A percentile compares a stretch with the other conserved stretches of the same genome.
phyloP scores from a whole-genome alignment of 2,797 vertebrate genomes.

The Pseudomugil tenellus region DNA sequence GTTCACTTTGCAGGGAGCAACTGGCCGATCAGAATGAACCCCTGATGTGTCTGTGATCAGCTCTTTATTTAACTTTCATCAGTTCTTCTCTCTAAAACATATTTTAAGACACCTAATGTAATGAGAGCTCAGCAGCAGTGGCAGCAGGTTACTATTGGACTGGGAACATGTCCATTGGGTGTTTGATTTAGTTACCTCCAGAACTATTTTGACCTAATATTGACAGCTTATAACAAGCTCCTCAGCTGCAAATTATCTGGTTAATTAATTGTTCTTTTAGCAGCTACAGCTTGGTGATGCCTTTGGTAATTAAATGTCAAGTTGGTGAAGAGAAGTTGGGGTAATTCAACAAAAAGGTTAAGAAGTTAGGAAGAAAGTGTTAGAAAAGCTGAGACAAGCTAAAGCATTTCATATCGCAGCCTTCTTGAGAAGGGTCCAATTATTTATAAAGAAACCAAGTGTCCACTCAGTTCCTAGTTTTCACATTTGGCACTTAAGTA shows the following conservation, averaged over 20 bases:
- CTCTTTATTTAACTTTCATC: background rate
- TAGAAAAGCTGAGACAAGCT: background rate
- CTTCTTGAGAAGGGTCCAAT: constrained; percentile 20
- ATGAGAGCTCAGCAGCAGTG: background rate
- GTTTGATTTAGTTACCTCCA: background rate
- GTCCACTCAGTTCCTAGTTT: constrained; percentile 1
- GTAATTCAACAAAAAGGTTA: constrained; percentile 5
- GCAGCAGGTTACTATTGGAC: background rate
- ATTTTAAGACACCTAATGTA: background rate
- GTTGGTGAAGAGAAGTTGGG: constrained; percentile 27
- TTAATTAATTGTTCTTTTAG: constrained; percentile 53
- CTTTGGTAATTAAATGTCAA: constrained; percentile 34
- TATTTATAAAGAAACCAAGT: constrained; percentile 19
- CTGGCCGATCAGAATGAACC: background rate
- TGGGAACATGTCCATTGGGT: background rate
- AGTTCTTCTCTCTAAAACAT: background rate
- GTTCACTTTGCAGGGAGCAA: background rate
- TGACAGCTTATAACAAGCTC: constrained; percentile 48
- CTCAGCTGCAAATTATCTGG: constrained; percentile 61
- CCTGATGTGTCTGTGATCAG: background rate
- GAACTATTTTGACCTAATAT: constrained; percentile 22
- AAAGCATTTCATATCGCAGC: constrained; percentile 32
- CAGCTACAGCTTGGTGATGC: constrained; percentile 49
- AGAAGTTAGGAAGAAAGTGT: constrained; percentile 29
- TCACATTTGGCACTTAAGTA: constrained; percentile 1